Conservation (phyloP, 2,113 vertebrate species). For the Gymnobelideus leadbeateri region DNA sequence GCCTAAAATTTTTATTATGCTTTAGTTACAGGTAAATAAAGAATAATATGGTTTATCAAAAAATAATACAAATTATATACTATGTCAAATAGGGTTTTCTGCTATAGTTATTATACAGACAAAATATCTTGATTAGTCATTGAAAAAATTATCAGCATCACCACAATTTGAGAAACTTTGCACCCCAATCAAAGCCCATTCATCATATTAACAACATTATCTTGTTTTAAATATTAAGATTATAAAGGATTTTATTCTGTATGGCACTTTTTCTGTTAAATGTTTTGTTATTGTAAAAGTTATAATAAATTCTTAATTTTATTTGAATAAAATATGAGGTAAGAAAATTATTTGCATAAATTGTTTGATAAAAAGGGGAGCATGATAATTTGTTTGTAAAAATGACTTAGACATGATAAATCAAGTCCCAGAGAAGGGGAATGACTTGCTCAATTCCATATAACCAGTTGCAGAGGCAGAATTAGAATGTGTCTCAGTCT, state of each 20-base stretch:
- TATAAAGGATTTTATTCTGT: neutral
- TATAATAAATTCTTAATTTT: neutral
- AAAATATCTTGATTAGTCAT: neutral
- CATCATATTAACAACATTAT: neutral
- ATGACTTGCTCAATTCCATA: neutral
- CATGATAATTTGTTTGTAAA: neutral
- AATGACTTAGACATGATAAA: neutral
- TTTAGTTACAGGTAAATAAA: neutral
- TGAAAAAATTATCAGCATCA: neutral
- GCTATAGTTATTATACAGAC: neutral
- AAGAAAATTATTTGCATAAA: neutral
- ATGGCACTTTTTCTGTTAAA: neutral
- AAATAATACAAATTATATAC: neutral
- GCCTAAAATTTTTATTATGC: neutral
- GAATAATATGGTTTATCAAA: neutral
- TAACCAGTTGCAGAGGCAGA: neutral
- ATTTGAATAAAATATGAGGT: neutral
- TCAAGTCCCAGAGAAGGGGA: neutral
- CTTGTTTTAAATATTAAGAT: neutral
- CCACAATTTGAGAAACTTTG: neutral
- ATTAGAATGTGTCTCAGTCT: neutral
- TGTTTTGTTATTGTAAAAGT: neutral
- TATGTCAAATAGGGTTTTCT: neutral
- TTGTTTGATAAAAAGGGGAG: neutral
- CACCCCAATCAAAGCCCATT: neutral